Evolutionary conservation across 2,888 invertebrate genomes (phyloP).

Genomic region (Xestia xanthographa): DNA sequence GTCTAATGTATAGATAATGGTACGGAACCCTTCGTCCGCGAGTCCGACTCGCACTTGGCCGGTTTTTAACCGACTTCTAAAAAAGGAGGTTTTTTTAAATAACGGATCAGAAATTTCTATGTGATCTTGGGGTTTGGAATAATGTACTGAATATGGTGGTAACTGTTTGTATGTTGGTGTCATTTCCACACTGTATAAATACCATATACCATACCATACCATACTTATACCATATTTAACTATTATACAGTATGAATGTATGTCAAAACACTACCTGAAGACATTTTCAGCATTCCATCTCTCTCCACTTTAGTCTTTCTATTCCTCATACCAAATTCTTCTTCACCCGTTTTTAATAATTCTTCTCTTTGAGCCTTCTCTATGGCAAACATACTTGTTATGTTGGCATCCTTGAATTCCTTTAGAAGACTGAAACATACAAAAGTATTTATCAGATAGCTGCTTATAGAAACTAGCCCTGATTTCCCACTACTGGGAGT

Average conservation of each 20-base stretch:
- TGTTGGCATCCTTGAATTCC: conserved; percentile 95
- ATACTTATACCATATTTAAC: too few species aligned
- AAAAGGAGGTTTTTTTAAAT: too few species aligned
- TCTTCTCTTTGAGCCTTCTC: conserved; percentile 94
- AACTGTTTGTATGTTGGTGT: too few species aligned
- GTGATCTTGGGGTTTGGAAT: too few species aligned
- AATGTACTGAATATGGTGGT: too few species aligned
- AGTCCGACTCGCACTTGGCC: too few species aligned
- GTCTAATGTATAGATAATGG: too few species aligned
- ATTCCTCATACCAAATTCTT: conserved; percentile 89
- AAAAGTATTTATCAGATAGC: background rate
- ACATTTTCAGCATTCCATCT: conserved; percentile 92
- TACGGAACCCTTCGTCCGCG: too few species aligned
- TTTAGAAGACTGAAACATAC: conserved; percentile 90
- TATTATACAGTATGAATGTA: background rate
- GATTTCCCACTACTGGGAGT: background rate
- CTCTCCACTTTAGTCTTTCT: conserved; percentile 92
- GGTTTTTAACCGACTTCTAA: too few species aligned
- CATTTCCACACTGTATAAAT: background rate
- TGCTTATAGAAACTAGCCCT: background rate
- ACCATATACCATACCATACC: too few species aligned
- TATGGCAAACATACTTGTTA: conserved; percentile 94
- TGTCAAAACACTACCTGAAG: conserved; percentile 84
- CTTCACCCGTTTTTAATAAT: conserved; percentile 89
- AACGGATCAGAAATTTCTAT: too few species aligned